Percentiles rank a stretch among this genome's conserved stretches.
phyloP scores from a whole-genome alignment of 2,888 invertebrate genomes.

The Sclerodermus sp. region DNA sequence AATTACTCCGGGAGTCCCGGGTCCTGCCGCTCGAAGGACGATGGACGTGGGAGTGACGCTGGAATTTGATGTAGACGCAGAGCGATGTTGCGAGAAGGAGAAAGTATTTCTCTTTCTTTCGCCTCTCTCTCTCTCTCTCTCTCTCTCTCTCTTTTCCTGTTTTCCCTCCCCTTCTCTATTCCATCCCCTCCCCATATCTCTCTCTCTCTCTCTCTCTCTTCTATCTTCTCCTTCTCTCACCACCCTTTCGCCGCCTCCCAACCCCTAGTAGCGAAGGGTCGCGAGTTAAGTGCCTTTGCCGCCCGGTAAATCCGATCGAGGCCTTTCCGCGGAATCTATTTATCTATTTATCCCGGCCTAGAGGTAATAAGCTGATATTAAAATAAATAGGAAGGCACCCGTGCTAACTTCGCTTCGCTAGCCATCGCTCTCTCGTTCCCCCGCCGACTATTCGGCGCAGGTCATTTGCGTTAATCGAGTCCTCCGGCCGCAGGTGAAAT shows the following conservation, averaged over 20 bases:
- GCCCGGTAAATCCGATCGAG: conserved; percentile 53
- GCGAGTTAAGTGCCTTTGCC: conserved; percentile 40
- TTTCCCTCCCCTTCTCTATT: not conserved
- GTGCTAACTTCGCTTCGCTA: conserved; percentile 18
- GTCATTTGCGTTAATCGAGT: no score
- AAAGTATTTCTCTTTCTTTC: conserved; percentile 25
- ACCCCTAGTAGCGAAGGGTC: conserved; percentile 21
- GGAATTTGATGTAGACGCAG: conserved; percentile 42
- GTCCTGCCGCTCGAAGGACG: conserved; percentile 43
- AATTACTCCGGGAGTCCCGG: conserved; percentile 54
- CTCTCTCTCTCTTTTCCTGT: not conserved
- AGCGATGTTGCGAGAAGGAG: conserved; percentile 31
- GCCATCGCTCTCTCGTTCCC: not conserved
- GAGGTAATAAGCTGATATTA: conserved; percentile 54
- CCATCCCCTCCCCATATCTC: not conserved
- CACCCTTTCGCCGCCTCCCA: conserved; percentile 12
- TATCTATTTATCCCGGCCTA: conserved; percentile 53
- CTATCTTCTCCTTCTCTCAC: not conserved
- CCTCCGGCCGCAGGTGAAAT: no score
- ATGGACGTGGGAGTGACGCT: conserved; percentile 39
- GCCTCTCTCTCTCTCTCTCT: not conserved
- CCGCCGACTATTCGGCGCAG: not conserved
- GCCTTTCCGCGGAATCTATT: conserved; percentile 52
- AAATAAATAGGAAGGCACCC: conserved; percentile 46
- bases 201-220: no score